Evolutionary conservation across 1,140 invertebrate genomes (phyloP), one percentile per base, ranked within the genome.

Genomic region (Drosophila rhopaloa): DNA sequence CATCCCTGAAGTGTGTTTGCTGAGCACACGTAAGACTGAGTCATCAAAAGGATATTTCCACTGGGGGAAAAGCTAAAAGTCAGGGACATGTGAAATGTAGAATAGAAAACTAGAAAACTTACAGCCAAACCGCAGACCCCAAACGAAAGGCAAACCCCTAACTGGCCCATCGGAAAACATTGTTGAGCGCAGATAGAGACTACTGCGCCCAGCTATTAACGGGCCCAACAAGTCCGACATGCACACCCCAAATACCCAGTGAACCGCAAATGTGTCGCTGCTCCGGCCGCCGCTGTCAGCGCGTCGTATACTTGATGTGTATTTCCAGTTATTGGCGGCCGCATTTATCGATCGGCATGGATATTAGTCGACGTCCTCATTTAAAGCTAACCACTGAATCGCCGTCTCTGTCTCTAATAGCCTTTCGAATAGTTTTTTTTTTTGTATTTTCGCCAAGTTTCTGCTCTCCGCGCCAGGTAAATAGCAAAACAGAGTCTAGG

Each of bases 341-440:
- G 65, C 79, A 75, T 78, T 86, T 86, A 86, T 86, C 84, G 83
- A 86, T 86, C 81, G 83, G 79, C 84, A 83, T 86, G 83, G 85
- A 88, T 86, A 86, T 86, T 86, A 86, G 76, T 59, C 79, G 83
- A 65, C 66, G 83, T 86, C 82, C 83, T 86, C 82, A 82, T 79
- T 88, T 86, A 79, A 57, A 75, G 61, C 74, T 35, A 67, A 56
- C 71, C 67, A 54, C 68, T 56, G 60, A 57, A 54, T 19, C 32
- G 14, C 62, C 43, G 40, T 46, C 65, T 70, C 61, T 54, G 38
- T 70, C 63, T 67, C 63, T 67, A 67, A 67, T 66, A 62, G 65
- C 58, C 62, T 84, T 73, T 84, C 80, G 37, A 79, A 81, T 72
- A 5, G 5, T 32, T 10, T 5, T 35, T 32, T 32, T 16, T 50